Conservation (phyloP, 2,888 invertebrate species). For the Spodoptera exigua region DNA sequence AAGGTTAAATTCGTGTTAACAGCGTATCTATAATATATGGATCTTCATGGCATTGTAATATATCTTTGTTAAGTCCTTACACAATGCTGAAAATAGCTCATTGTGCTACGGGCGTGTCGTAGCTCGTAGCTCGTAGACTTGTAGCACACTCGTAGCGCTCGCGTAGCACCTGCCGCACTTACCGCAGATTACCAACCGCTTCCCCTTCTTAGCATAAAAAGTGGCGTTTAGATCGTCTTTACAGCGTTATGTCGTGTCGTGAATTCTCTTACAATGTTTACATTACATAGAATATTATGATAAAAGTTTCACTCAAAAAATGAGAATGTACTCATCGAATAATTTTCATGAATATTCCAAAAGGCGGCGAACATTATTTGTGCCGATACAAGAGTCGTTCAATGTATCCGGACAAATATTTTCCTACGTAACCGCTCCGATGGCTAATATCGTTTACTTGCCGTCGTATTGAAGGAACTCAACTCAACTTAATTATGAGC, state of each 20-base stretch:
- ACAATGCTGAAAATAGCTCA: conserved; percentile 25
- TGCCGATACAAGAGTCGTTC: conserved; percentile 21
- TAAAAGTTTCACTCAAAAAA: conserved; percentile 17
- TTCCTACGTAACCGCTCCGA: conserved; percentile 62
- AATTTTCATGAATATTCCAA: conserved; percentile 3
- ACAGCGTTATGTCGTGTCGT: conserved; percentile 41
- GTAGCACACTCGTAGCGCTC: conserved; percentile 70
- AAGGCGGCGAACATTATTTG: conserved; percentile 18
- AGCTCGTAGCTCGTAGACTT: conserved; percentile 52
- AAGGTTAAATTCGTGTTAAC: not conserved
- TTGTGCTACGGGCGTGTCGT: conserved; percentile 54
- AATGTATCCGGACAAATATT: conserved; percentile 61
- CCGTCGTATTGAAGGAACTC: conserved; percentile 66
- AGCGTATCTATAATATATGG: not conserved
- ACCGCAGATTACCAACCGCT: conserved; percentile 72
- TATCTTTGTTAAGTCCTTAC: conserved; percentile 13
- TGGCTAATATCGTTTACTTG: conserved; percentile 70
- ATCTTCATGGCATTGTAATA: conserved; percentile 16
- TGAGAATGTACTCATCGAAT: not conserved
- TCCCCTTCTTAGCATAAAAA: conserved; percentile 71
- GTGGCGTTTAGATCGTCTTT: conserved; percentile 59
- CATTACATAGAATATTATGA: conserved; percentile 24
- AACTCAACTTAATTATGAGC: conserved; percentile 70
- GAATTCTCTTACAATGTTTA: conserved; percentile 37
- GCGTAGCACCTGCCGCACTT: conserved; percentile 78